phyloP scores from a whole-genome alignment of 2,888 invertebrate species.

The Megalurothrips usitatus region DNA sequence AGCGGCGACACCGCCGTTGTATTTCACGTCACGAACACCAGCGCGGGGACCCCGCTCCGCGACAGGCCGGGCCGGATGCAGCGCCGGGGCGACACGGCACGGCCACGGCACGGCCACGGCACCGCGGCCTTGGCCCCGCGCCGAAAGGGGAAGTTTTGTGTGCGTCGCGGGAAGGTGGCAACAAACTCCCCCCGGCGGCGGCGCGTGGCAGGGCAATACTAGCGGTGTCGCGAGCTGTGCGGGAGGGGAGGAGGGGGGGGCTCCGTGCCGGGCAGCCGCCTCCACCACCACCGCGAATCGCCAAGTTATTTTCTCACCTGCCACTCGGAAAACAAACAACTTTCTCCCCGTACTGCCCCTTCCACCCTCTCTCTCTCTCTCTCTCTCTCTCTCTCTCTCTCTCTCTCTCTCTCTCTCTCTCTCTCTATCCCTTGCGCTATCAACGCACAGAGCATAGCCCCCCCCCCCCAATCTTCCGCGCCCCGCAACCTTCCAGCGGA shows the following conservation, averaged over 20 bases:
- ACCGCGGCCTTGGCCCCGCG: no score
- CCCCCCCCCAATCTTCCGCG: slow-evolving; percentile 34
- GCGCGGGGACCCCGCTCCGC: no score
- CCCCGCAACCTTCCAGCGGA: slow-evolving; percentile 38
- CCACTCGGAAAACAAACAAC: slow-evolving; percentile 39
- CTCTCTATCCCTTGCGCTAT: background rate
- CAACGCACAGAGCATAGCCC: slow-evolving; percentile 40
- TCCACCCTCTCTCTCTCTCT: background rate
- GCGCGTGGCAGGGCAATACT: background rate
- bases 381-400: slow-evolving; percentile 31
- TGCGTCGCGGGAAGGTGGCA: no score
- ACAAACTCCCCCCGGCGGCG: background rate
- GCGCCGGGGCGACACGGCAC: no score
- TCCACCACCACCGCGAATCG: slow-evolving; percentile 36
- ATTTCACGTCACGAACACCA: no score
- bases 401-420: slow-evolving; percentile 30
- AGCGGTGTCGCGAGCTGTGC: slow-evolving; percentile 40
- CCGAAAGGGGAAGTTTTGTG: no score
- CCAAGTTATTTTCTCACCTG: slow-evolving; percentile 37
- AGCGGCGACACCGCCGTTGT: no score
- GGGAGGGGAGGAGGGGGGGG: no score
- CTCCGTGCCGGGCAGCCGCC: no score
- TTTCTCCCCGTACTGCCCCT: slow-evolving; percentile 38
- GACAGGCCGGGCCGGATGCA: no score
- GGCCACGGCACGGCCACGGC: no score